Conservation (phyloP, 2,113 vertebrate species). For the Coptodon bakossiorum region DNA sequence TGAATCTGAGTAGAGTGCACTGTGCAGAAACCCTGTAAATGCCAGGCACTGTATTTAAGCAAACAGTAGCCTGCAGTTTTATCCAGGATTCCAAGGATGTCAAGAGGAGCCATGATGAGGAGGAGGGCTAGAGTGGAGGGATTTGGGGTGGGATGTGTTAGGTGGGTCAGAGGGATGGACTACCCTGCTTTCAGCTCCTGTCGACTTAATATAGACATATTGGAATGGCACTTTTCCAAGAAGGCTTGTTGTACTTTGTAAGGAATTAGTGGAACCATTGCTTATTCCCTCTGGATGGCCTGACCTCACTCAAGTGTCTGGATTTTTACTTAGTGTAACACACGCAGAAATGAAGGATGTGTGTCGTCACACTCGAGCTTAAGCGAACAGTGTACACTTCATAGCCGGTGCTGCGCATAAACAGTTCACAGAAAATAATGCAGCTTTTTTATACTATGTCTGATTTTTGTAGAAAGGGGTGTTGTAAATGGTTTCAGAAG, state of each 20-base stretch:
- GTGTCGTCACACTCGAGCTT: background rate
- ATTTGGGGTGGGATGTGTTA: conserved; percentile 32
- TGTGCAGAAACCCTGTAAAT: background rate
- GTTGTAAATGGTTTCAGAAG: conserved; percentile 12
- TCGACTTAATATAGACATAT: conserved; percentile 76
- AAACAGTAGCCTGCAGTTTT: conserved; percentile 21
- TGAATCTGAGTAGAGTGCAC: background rate
- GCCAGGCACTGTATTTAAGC: conserved; percentile 3
- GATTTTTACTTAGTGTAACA: conserved; percentile 62
- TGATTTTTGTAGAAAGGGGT: conserved; percentile 70
- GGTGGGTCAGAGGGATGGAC: conserved; percentile 38
- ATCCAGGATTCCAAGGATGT: conserved; percentile 9
- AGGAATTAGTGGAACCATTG: conserved; percentile 87
- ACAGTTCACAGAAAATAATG: conserved; percentile 70
- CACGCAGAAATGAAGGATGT: conserved; percentile 24
- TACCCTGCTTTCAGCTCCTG: conserved; percentile 57
- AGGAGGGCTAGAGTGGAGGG: conserved; percentile 9
- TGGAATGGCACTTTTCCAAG: conserved; percentile 84
- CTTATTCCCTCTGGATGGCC: conserved; percentile 83
- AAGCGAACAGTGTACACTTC: conserved; percentile 75
- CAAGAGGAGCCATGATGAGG: background rate
- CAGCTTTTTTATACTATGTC: conserved; percentile 69
- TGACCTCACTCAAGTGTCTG: conserved; percentile 81
- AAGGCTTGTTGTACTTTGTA: conserved; percentile 81
- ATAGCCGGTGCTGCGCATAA: conserved; percentile 71